Conservation (phyloP, 2,113 vertebrate genomes). For the Hoplias malabaricus region DNA sequence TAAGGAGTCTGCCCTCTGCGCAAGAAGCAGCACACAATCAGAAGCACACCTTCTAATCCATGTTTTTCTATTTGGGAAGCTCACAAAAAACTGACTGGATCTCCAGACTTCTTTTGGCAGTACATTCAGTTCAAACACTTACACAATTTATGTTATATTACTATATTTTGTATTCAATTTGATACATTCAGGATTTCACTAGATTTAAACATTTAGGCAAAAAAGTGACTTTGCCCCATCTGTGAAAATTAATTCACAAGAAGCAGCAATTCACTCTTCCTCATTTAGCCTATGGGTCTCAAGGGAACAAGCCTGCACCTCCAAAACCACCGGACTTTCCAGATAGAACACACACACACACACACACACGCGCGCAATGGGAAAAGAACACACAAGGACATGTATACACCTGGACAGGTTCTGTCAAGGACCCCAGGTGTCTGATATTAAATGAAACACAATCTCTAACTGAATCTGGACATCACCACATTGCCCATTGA, state of each 20-base stretch:
- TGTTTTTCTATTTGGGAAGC: no score
- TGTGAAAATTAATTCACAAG: neutral
- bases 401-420: conserved; percentile 56
- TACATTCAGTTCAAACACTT: no score
- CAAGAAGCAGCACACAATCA: no score
- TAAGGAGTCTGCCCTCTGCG: no score
- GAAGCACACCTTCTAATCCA: no score
- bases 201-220: neutral
- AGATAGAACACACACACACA: conserved; percentile 46
- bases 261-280: conserved; percentile 29
- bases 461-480: conserved; percentile 34
- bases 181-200: neutral
- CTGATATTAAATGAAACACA: conserved; percentile 48
- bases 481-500: neutral
- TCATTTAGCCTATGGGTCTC: conserved; percentile 45
- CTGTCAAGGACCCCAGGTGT: conserved; percentile 30
- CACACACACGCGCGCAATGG: conserved; percentile 25
- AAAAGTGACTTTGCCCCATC: neutral
- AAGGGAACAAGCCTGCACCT: conserved; percentile 52
- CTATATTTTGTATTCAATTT: no score
- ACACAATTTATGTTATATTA: no score
- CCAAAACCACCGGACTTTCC: conserved; percentile 75
- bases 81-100: no score
- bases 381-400: conserved; percentile 48
- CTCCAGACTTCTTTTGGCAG: no score